A percentile compares a stretch with the other conserved stretches of the same genome.
Evolutionary conservation across 2,113 vertebrate species (phyloP).

Genomic region (Camelus bactrianus): DNA sequence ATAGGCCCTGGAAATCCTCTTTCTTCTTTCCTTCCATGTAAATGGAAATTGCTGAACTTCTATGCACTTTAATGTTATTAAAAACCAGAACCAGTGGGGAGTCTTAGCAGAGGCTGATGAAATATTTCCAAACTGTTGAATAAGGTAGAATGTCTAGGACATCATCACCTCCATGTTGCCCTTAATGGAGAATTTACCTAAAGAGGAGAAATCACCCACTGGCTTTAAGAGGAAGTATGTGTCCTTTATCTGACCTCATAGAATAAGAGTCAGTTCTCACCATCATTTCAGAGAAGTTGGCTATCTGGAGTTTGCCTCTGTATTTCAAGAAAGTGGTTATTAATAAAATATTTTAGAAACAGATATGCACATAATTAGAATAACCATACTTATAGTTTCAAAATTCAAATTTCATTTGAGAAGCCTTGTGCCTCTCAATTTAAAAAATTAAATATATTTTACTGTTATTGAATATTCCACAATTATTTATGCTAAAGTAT

Average conservation of each 20-base stretch:
- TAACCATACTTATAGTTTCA: neutral
- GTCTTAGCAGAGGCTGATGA: constrained; percentile 30
- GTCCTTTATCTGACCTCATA: neutral
- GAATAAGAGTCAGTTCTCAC: neutral
- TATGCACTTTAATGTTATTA: constrained; percentile 61
- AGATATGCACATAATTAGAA: neutral
- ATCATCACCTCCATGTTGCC: neutral
- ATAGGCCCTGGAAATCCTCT: constrained; percentile 20
- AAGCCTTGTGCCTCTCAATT: neutral
- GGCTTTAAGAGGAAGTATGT: neutral
- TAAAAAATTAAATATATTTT: neutral
- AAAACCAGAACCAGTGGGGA: constrained; percentile 59
- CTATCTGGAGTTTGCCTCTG: constrained; percentile 2
- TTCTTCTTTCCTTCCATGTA: neutral
- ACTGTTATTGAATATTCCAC: neutral
- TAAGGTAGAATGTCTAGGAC: neutral
- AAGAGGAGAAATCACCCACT: neutral
- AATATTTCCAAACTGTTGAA: constrained; percentile 40
- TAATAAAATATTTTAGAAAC: neutral
- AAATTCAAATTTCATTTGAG: neutral
- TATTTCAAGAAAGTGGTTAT: neutral
- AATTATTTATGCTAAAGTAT: neutral
- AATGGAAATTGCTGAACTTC: constrained; percentile 68
- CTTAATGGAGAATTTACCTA: neutral
- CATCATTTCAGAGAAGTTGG: neutral